Evolutionary conservation across 1,140 invertebrate species (phyloP), one percentile per base, ranked within the genome.

Genomic region (Drosophila fuyamai): DNA sequence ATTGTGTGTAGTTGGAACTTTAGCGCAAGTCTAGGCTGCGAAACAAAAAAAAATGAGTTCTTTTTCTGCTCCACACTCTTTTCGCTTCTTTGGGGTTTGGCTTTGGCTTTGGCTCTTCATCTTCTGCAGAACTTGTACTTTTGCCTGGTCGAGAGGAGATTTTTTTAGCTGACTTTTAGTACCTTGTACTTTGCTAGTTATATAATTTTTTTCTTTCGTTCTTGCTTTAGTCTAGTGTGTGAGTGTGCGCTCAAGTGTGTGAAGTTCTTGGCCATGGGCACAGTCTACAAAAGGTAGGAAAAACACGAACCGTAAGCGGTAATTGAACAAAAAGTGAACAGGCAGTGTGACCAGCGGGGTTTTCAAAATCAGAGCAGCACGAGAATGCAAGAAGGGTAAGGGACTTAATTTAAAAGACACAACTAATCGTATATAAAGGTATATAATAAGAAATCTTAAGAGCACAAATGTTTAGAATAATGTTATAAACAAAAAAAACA

Each of bases 211-310:
- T 29, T 54, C 13, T 50, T 53, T 65, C 53, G 53, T 65, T 75
- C 60, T 65, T 66, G 72, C 29, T 18, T 44, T 29, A n/a, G n/a
- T 47, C 65, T 38, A 10, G n/a, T 59, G 59, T 62, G 46, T 56
- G 44, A 72, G 56, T 81, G 82, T 46, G 56, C 84, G 83, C 71
- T 83, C 62, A 79, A 79, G 71, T 88, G 83, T 89, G 76, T 82
- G 79, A 88, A 86, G 84, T 89, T 86, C 84, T 86, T 88, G 83
- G 83, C 76, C 75, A 86, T 81, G 80, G 84, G 84, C 81, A 76
- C 60, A 68, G 71, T 59, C 55, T 50, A 59, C 67, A 68, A 47
- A 76, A 53, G 72, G 61, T 29, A 43, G 57, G 44, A 62, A 74
- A 50, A 32, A 50, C 59, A 16, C 44, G 27, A 75, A 75, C 59